Base-by-base conservation (phyloP, 53 echinoderm and acorn worm species). In the Apostichopus leukothele region DNA sequence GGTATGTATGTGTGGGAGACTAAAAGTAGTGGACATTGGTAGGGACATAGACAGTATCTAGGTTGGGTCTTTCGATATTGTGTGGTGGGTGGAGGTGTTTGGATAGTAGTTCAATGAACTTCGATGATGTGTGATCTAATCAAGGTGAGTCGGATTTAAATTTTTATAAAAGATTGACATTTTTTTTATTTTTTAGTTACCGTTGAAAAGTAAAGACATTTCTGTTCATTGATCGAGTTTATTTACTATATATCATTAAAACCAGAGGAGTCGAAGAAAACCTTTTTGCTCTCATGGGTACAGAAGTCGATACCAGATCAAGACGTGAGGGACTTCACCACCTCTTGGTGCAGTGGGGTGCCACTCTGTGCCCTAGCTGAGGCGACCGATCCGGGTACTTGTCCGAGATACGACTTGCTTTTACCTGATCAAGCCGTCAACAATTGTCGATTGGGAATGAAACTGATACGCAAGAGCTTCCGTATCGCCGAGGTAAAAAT, bases 391-490 rank as follows among this genome's bases (percentile, higher is more conserved):
- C 94, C 94, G 22, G 92, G 91, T 2, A 91, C 96, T 51, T 96
- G 96, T 67, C 99, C 99, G 14, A 87, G 98, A 13, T 91, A 93
- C 71, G 99, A 99, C 55, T 88, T 99, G 13, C 91, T 99, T 7
- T 75, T 91, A 12, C 92, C 86, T 50, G 92, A 92, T 22, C 77
- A 92, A n/a, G 63, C 61, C 18, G 93, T 92, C 67, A 99, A 99
- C 87, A 99, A 98, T 83, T 96, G 99, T 88, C 87, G 99, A 16
- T 92, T 99, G 21, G 99, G 91, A 14, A 89, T 99, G 92, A 93
- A 92, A 60, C 90, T 99, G 20, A 89, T 94, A 2, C 91, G 90
- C 39, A 92, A 89, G 59, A 90, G 83, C 21, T 90, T 96, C 0
- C 93, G 99, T 9, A 95, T 99, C 14, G 66, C 53, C 54, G 94